Evolutionary conservation across 2,888 invertebrate species (phyloP).

Genomic region (Dasysyrphus tricinctus): DNA sequence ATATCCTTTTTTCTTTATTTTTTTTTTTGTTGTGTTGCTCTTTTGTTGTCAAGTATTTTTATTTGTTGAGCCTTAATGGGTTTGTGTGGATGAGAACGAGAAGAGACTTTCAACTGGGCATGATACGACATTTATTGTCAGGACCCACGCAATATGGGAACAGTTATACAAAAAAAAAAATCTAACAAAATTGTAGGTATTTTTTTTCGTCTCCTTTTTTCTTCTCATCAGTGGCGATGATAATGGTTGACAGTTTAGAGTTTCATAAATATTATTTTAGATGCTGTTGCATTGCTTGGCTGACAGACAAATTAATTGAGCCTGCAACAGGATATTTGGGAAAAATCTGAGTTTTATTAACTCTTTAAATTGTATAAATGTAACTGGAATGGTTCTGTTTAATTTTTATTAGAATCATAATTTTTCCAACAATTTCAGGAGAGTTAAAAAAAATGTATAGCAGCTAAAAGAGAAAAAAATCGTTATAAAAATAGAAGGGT

Average conservation of each 20-base stretch:
- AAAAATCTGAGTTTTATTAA: neutral
- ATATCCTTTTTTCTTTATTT: conserved; percentile 16
- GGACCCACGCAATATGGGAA: conserved; percentile 18
- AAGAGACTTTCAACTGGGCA: conserved; percentile 17
- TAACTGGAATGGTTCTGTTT: neutral
- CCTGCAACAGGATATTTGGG: conserved; percentile 16
- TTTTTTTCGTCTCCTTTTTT: too few species aligned
- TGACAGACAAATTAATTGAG: conserved; percentile 32
- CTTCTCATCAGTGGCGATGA: conserved; percentile 20
- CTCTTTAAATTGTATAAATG: neutral
- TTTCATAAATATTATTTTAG: conserved; percentile 15
- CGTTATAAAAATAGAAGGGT: too few species aligned
- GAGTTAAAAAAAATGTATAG: neutral
- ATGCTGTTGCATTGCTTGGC: conserved; percentile 22
- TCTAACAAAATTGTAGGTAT: conserved; percentile 18
- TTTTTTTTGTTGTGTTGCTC: conserved; percentile 16
- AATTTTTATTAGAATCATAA: neutral
- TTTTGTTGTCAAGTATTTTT: conserved; percentile 28
- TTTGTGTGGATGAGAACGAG: conserved; percentile 12
- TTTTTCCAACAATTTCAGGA: neutral
- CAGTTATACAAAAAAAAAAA: conserved; percentile 10
- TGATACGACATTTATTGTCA: conserved; percentile 44
- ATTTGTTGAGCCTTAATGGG: conserved; percentile 38
- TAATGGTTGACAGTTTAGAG: conserved; percentile 51
- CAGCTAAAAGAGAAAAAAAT: neutral